Evolutionary conservation across 1,140 invertebrate genomes (phyloP), one percentile per base, ranked within the genome.

Genomic region (Polypedilum pembai): DNA sequence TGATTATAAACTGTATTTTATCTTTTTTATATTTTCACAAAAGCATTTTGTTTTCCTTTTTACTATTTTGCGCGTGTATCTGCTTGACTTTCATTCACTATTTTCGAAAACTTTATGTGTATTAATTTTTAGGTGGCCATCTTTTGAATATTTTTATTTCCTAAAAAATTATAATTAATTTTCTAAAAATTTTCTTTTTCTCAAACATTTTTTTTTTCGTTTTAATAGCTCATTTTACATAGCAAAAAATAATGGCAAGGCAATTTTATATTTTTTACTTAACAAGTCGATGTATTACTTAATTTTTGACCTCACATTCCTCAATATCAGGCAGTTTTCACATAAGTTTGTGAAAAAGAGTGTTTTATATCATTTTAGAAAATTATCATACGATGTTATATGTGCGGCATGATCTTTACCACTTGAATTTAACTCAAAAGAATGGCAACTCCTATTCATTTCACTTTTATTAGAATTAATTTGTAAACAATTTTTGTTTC

Each of bases 191-290:
- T 1, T 56, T 56, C n/a, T 56, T 56, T 56, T 56, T 56, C 12
- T 56, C 12, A 12, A 56, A 56, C 45, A n/a, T 56, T 10, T 56
- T 56, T 45, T 45, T 5, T 41, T 41, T 41, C 8, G 41, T 45
- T 15, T 56, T 56, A 56, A 56, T 12, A 56, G 45, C n/a, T 56
- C 45, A 56, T 56, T 12, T n/a, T 56, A 56, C n/a, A 56, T 56
- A 56, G 45, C 45, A 56, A 56, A 56, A 56, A 56, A 56, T 56
- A 56, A 56, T 56, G 45, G 45, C 45, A 56, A 56, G 45, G 45
- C 45, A 56, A 56, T 56, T 56, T 45, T 56, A n/a, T 56, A 56
- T 56, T 56, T 56, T 56, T n/a, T 56, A 56, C 45, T 56, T 56
- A 56, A 56, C 45, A 56, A 56, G 12, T 56, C 45, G 45, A 56